Evolutionary conservation across 1,140 invertebrate genomes (phyloP).

Genomic region (Antheraea pernyi): DNA sequence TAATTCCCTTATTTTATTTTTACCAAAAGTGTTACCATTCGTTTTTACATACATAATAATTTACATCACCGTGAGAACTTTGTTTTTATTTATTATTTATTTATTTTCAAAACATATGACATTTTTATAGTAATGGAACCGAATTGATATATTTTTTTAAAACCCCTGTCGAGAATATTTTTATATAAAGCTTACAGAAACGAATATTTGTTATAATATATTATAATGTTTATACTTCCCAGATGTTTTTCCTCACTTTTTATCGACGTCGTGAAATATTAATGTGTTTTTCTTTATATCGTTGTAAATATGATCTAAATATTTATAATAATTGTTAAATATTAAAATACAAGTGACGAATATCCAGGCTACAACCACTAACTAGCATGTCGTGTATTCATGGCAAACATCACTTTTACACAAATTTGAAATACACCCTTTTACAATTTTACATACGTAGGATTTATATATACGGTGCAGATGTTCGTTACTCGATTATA

Average conservation of each 20-base stretch:
- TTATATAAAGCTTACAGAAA: too few species aligned
- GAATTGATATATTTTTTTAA: background rate
- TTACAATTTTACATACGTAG: slow-evolving; percentile 14
- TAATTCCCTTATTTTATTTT: slow-evolving; percentile 12
- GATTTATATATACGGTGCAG: slow-evolving; percentile 48
- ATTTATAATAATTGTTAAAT: background rate
- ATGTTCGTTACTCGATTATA: slow-evolving; percentile 32
- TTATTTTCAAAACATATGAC: background rate
- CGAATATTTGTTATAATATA: background rate
- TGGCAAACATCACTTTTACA: too few species aligned
- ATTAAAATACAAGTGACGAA: too few species aligned
- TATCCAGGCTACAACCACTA: too few species aligned
- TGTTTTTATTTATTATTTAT: slow-evolving; percentile 23
- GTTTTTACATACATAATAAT: slow-evolving; percentile 28
- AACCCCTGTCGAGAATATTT: too few species aligned
- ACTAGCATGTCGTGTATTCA: too few species aligned
- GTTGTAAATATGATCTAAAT: slow-evolving; percentile 5
- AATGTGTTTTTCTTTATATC: background rate
- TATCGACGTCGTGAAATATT: background rate
- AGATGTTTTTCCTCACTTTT: background rate
- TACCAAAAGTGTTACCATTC: slow-evolving; percentile 46
- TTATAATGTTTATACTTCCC: background rate
- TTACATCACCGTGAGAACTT: slow-evolving; percentile 31
- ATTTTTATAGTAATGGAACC: background rate
- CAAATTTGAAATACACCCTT: background rate